These are phyloP conservation scores for Centropus bengalensis DNA, from an alignment of 2,113 vertebrate genomes.

Conservation along the genomic window DNA sequence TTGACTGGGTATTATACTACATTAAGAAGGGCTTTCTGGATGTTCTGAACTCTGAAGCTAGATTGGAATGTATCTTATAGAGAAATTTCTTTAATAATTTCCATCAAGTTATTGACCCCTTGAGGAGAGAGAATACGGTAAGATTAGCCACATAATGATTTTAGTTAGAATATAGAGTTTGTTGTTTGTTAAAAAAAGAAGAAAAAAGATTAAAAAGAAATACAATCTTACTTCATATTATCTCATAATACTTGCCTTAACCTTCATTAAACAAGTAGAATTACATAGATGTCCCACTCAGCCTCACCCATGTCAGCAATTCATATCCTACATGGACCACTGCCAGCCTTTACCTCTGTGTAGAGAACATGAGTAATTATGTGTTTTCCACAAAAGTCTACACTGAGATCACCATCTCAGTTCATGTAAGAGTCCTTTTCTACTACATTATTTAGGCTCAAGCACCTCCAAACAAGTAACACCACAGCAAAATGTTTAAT, in stretches of 20 bases:
- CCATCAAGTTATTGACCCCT: not conserved
- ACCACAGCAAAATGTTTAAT: not conserved
- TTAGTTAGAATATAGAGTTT: not conserved
- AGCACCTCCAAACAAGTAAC: not conserved
- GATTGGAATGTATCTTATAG: not conserved
- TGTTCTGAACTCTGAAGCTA: not conserved
- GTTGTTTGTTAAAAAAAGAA: not conserved
- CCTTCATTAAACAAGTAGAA: conserved; percentile 13
- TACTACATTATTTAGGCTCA: not conserved
- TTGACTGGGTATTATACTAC: not conserved
- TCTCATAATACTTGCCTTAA: not conserved
- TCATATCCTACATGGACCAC: not conserved
- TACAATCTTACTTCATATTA: not conserved
- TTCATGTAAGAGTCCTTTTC: not conserved
- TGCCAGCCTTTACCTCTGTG: not conserved
- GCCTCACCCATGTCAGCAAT: conserved; percentile 19
- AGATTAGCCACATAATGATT: not conserved
- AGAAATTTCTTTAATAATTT: not conserved
- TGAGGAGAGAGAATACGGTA: not conserved
- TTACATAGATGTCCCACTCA: not conserved
- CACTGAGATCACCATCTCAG: not conserved
- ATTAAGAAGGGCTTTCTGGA: not conserved
- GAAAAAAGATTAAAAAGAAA: not conserved
- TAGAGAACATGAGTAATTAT: rapidly evolving
- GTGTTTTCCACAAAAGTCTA: not conserved